Conservation (phyloP, 2,888 invertebrate species). For the Drosophila rellima region DNA sequence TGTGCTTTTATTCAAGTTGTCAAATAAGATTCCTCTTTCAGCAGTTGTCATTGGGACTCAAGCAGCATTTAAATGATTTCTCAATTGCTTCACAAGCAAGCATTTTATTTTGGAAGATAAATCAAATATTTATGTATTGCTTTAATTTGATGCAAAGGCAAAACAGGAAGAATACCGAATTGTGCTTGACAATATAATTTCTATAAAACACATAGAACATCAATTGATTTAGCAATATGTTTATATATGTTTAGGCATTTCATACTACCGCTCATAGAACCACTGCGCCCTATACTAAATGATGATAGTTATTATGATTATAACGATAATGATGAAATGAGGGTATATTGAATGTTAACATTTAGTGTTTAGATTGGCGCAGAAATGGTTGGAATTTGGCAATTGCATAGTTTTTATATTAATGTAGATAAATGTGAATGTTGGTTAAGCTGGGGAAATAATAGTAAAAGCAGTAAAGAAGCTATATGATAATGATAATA, state of each 20-base stretch:
- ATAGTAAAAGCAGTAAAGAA: constrained; percentile 27
- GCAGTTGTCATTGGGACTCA: constrained; percentile 1
- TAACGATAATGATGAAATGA: constrained; percentile 9
- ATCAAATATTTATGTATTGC: constrained; percentile 9
- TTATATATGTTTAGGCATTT: constrained; percentile 28
- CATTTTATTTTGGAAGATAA: not conserved
- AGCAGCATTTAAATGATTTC: constrained; percentile 12
- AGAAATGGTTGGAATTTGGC: constrained; percentile 47
- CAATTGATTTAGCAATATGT: constrained; percentile 17
- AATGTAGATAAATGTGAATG: constrained; percentile 61
- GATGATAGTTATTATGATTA: constrained; percentile 20
- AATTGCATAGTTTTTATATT: constrained; percentile 64
- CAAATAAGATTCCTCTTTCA: constrained; percentile 6
- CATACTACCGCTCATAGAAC: constrained; percentile 26
- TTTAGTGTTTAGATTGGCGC: constrained; percentile 51
- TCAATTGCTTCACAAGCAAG: constrained; percentile 4
- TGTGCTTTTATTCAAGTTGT: constrained; percentile 1
- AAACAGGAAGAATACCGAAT: constrained; percentile 35
- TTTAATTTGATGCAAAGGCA: not conserved
- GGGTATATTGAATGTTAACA: constrained; percentile 62
- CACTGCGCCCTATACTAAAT: constrained; percentile 40
- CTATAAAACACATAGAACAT: constrained; percentile 44
- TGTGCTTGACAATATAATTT: constrained; percentile 85
- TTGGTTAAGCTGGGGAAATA: constrained; percentile 26
- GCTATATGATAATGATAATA: constrained; percentile 63